Conservation (phyloP, 1,140 invertebrate species). For the Drosophila asahinai region DNA sequence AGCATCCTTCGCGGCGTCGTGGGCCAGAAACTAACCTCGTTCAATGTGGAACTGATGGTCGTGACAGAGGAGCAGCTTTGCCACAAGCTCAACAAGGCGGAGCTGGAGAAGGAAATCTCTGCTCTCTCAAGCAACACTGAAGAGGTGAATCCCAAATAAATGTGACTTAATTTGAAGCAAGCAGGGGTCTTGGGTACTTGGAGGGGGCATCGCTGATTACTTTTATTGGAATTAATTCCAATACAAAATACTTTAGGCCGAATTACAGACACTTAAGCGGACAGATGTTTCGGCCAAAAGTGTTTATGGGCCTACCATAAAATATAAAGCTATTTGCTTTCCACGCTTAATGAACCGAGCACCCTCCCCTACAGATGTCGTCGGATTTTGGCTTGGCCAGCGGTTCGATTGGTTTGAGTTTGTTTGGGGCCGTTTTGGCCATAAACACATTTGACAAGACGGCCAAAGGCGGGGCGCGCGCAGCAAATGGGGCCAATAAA, state of each 20-base stretch:
- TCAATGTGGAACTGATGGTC: background rate
- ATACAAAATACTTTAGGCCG: background rate
- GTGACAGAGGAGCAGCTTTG: background rate
- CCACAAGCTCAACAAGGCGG: background rate
- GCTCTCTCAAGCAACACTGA: too few relatives aligned
- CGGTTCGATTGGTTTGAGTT: slow-evolving; percentile 15
- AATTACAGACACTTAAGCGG: background rate
- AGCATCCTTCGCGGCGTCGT: background rate
- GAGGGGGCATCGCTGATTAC: too few relatives aligned
- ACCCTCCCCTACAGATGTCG: slow-evolving; percentile 20
- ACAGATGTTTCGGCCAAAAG: slow-evolving; percentile 17
- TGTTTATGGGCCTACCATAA: slow-evolving; percentile 34
- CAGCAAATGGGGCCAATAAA: slow-evolving; percentile 60
- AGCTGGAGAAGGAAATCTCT: background rate
- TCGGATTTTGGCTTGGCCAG: background rate
- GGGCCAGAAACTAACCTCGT: too few relatives aligned
- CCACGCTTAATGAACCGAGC: slow-evolving; percentile 7
- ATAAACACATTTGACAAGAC: slow-evolving; percentile 67
- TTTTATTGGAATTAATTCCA: background rate
- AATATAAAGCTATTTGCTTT: slow-evolving; percentile 28
- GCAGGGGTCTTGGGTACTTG: too few relatives aligned
- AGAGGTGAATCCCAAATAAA: too few relatives aligned
- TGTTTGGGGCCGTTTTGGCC: slow-evolving; percentile 24
- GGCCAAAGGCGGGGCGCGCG: slow-evolving; percentile 26
- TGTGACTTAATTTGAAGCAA: too few relatives aligned